Conservation (phyloP, 2,113 vertebrate genomes). For the Hemibagrus wyckioides region DNA sequence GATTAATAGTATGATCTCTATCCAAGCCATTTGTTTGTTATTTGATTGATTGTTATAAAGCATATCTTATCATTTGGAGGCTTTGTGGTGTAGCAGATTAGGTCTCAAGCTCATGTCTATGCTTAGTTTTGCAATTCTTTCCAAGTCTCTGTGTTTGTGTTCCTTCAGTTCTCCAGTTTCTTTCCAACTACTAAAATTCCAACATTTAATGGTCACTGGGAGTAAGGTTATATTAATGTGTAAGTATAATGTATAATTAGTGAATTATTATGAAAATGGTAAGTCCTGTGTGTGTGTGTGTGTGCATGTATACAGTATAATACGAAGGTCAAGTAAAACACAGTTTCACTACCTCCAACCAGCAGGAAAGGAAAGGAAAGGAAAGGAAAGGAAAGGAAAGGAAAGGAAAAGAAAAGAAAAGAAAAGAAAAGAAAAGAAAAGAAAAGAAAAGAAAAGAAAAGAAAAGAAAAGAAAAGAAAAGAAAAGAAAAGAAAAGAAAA, state of each 20-base stretch:
- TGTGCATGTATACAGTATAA: not conserved
- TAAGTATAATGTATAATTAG: not conserved
- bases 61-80: not conserved
- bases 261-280: not conserved
- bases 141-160: not conserved
- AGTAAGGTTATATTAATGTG: not conserved
- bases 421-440: too few relatives aligned
- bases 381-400: too few relatives aligned
- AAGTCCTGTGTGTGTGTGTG: not conserved
- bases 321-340: not conserved
- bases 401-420: too few relatives aligned
- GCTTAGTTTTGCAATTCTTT: not conserved
- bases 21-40: not conserved
- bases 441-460: too few relatives aligned
- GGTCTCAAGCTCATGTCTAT: not conserved
- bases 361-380: too few relatives aligned
- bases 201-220: not conserved
- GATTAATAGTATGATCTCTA: not conserved
- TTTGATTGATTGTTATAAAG: not conserved
- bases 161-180: not conserved
- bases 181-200: not conserved
- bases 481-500: too few relatives aligned
- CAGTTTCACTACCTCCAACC: not conserved
- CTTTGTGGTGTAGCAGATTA: not conserved
- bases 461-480: too few relatives aligned